A percentile compares a stretch with the other conserved stretches of the same genome.
These are phyloP conservation scores for Plagodis dolabraria DNA, from an alignment of 2,888 invertebrate species.

Conservation along the genomic window DNA sequence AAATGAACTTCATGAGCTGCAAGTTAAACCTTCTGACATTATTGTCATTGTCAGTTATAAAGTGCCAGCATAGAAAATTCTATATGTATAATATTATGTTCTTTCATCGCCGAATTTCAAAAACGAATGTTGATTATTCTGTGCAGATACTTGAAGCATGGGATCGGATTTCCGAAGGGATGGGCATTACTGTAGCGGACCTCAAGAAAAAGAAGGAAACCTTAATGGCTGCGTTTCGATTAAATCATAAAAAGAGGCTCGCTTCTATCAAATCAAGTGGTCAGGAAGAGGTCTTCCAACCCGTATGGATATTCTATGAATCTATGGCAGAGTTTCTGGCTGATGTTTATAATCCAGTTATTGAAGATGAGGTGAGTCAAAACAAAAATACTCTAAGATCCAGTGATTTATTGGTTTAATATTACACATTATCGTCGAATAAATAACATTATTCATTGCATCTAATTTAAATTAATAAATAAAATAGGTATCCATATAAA, in stretches of 20 bases:
- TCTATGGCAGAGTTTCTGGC: conserved; percentile 14
- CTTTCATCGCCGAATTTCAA: neutral
- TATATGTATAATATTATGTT: neutral
- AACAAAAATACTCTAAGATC: neutral
- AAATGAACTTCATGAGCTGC: too few relatives aligned
- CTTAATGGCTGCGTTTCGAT: conserved; percentile 18
- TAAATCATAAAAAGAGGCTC: conserved; percentile 17
- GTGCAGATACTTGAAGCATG: conserved; percentile 14
- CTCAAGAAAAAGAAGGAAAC: conserved; percentile 23
- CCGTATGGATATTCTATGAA: conserved; percentile 20
- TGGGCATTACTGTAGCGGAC: conserved; percentile 5
- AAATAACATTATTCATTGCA: too few relatives aligned
- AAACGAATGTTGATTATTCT: neutral
- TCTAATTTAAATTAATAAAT: too few relatives aligned
- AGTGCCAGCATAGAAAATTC: neutral
- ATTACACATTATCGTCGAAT: neutral
- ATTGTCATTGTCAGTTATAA: too few relatives aligned
- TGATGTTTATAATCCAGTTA: conserved; percentile 10
- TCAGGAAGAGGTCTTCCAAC: conserved; percentile 3
- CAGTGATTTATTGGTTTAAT: neutral
- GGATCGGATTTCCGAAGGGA: conserved; percentile 9
- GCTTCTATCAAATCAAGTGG: conserved; percentile 6
- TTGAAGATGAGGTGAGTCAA: conserved; percentile 15
- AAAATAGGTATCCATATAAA: too few relatives aligned
- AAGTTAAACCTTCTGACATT: too few relatives aligned